Evolutionary conservation across 2,888 invertebrate genomes (phyloP).

Genomic region (Dicranocentrus wangi): DNA sequence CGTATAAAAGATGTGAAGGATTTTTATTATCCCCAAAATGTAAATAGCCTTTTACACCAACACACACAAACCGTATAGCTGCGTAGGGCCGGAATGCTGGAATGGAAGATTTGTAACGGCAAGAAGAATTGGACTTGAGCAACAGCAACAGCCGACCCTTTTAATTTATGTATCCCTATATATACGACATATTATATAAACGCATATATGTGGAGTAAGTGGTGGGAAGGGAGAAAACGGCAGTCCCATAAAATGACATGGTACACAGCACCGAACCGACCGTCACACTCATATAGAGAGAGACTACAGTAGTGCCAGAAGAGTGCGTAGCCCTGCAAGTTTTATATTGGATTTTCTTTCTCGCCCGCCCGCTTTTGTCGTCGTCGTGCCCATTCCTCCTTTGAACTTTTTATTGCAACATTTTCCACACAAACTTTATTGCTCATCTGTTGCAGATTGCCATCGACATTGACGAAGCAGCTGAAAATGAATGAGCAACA

Average conservation of each 20-base stretch:
- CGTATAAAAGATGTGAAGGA: constrained; percentile 2
- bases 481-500: constrained; percentile 29
- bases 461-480: constrained; percentile 29
- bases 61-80: too few relatives aligned
- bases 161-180: constrained; percentile 42
- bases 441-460: constrained; percentile 60
- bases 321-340: background rate
- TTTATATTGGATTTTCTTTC: constrained; percentile 16
- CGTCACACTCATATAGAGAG: background rate
- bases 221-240: constrained; percentile 18
- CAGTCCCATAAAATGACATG: constrained; percentile 52
- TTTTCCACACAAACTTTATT: constrained; percentile 47
- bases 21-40: constrained; percentile 48
- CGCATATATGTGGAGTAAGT: background rate
- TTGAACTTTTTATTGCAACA: constrained; percentile 53
- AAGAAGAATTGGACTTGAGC: background rate
- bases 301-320: background rate
- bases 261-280: background rate
- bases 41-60: constrained; percentile 47
- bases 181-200: background rate
- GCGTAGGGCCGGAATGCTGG: constrained; percentile 49
- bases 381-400: constrained; percentile 27
- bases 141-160: constrained; percentile 25
- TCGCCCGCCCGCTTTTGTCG: background rate
- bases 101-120: constrained; percentile 43